These are phyloP conservation scores for Cerastoderma edule DNA, from an alignment of 2,888 invertebrate species.

Conservation along the genomic window DNA sequence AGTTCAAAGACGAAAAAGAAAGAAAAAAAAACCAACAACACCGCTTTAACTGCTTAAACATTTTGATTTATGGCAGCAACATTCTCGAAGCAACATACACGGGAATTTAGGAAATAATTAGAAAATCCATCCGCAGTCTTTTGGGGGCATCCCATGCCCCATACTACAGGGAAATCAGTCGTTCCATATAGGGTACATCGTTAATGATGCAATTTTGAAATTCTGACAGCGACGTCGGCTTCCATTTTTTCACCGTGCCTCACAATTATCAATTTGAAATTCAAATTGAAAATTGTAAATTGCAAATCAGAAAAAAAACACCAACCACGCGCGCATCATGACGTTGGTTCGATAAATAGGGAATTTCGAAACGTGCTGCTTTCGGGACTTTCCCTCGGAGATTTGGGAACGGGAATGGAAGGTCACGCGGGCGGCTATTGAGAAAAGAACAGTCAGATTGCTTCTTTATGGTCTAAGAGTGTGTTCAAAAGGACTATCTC, in stretches of 20 bases:
- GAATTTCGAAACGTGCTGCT: too few relatives aligned
- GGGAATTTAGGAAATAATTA: constrained; percentile 34
- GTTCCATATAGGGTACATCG: constrained; percentile 12
- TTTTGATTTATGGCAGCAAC: constrained; percentile 12
- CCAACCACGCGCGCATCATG: too few relatives aligned
- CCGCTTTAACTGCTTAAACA: constrained; percentile 15
- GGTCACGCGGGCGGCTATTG: too few relatives aligned
- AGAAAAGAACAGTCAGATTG: too few relatives aligned
- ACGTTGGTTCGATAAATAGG: too few relatives aligned
- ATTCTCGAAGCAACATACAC: constrained; percentile 2
- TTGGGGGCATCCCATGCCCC: constrained; percentile 22
- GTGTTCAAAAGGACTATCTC: too few relatives aligned
- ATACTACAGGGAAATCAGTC: constrained; percentile 45
- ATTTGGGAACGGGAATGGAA: too few relatives aligned
- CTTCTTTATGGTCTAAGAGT: too few relatives aligned
- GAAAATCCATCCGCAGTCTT: constrained; percentile 26
- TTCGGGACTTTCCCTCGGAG: too few relatives aligned
- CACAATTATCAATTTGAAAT: constrained; percentile 59
- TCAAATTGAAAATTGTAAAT: constrained; percentile 49
- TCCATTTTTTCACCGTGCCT: constrained; percentile 11
- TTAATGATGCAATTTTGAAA: constrained; percentile 50
- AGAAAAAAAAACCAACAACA: too few relatives aligned
- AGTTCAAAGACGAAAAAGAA: too few relatives aligned
- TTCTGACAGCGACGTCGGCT: constrained; percentile 37
- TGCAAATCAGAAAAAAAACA: too few relatives aligned